Base-by-base conservation (phyloP, 1,140 invertebrate genomes). In the Temnothorax curvispinosus region DNA sequence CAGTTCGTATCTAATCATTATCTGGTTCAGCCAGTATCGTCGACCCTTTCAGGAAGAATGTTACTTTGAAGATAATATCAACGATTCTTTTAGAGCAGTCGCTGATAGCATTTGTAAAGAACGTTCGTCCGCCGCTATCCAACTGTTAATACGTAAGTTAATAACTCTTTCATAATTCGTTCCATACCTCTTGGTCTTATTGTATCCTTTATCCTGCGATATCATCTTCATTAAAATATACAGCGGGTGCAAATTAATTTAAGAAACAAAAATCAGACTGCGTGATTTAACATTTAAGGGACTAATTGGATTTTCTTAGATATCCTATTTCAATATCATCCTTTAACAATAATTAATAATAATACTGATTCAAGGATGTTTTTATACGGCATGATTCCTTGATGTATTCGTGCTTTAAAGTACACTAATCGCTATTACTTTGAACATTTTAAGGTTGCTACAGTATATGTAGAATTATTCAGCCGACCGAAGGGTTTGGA, bases 61-160 rank as follows among this genome's bases (percentile, higher is more conserved):
- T 82, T 82, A 38, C 8, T 4, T 74, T 60, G 54, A 84, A 74
- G 80, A 84, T 84, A 84, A 60, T 21, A 84, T 74, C 32, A 74
- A 74, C 47, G 41, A 84, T 84, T 84, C 27, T 84, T 84, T 84
- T 60, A 38, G 67, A 44, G 18, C 32, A 56, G 13, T 21, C 27
- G 7, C 15, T 47, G 38, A 60, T 58, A 74, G n/a, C 52, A 44
- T 74, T 60, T 74, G 56, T 15, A 15, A 58, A 3, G 3, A 58
- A 60, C 38, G 7, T 72, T 82, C 35, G 67, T 38, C 47, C 35
- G 9, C 0, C 35, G 47, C 38, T 47, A 74, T 74, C 64, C 11
- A 44, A 9, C 6, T 44, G 18, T 74, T 72, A 82, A 82, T 74
- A 72, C 11, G 7, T 50, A 35, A 27, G n/a, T 71, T 58, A 58